Evolutionary conservation across 2,888 invertebrate species (phyloP).

Genomic region (Phania funesta): DNA sequence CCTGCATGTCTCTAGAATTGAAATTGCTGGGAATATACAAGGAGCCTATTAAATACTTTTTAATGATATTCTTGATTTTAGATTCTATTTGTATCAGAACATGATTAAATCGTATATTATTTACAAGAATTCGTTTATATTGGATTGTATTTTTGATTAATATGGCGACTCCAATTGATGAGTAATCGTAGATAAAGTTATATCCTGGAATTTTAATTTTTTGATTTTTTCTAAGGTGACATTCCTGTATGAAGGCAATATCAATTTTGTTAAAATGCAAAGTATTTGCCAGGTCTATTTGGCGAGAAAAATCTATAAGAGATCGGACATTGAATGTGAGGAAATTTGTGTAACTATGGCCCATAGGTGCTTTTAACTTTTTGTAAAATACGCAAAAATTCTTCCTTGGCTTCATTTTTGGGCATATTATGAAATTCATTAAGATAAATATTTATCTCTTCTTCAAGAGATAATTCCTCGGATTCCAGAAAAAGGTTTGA

Average conservation of each 20-base stretch:
- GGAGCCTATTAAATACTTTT: constrained; percentile 8
- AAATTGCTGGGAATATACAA: constrained; percentile 10
- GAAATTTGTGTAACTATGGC: not conserved
- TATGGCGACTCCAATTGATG: not conserved
- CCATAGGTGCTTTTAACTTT: constrained; percentile 2
- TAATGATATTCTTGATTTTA: not conserved
- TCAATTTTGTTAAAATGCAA: constrained; percentile 7
- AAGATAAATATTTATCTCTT: not conserved
- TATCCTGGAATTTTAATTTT: not conserved
- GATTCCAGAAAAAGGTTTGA: constrained; percentile 8
- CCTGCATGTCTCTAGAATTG: not conserved
- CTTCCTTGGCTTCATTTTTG: constrained; percentile 4
- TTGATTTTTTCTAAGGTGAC: not conserved
- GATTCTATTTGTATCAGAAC: not conserved
- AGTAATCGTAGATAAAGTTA: constrained; percentile 5
- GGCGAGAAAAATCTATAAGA: not conserved
- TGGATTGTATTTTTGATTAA: constrained; percentile 6
- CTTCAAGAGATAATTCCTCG: not conserved
- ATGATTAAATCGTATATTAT: not conserved
- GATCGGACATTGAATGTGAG: not conserved
- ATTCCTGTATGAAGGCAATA: constrained; percentile 19
- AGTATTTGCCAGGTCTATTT: not conserved
- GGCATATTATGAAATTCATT: constrained; percentile 9
- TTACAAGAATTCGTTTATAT: no score
- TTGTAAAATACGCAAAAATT: constrained; percentile 19